Evolutionary conservation across 35 echinoderm and acorn worm genomes (phyloP), one percentile per base, ranked within the genome.

Genomic region (Apostichopus californicus): DNA sequence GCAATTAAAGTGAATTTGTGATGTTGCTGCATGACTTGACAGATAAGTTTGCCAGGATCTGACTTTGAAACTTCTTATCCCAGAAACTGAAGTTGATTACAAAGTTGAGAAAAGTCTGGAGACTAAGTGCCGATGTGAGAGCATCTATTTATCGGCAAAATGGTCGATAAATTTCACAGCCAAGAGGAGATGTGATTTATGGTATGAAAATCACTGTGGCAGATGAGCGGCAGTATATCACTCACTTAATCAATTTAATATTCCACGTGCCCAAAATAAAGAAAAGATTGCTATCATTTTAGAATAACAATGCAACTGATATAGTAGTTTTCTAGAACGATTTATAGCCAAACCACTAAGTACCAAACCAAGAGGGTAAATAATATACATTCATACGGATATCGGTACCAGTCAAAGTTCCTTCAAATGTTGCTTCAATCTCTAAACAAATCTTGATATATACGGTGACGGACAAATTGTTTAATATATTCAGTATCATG

Each of bases 81-180:
- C 34, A 46, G 64, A 18, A 22, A 75, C 7, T 75, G 14, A 6
- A 25, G 24, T 75, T 3, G 71, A 75, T 75, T 75, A 18, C 11
- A 6, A 75, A 20, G 12, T 13, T 75, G 14, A 22, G 3, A 18
- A 75, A 75, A 20, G 71, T 75, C 71, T 22, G 20, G 17, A 75
- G 71, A 75, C 71, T 75, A 75, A 75, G 17, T 18, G 71, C 15
- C 6, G 71, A 75, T 20, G 20, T 75, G 20, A 75, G n/a, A 75
- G 71, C 17, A 75, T 18, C 71, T 75, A 75, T 75, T 75, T 75
- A 75, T 22, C 71, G n/a, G 17, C 13, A 8, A 61, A 73, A 75
- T n/a, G 81, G 55, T 85, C 81, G 24, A 85, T 25, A 85, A 85
- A 85, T 59, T 85, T 85, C 81, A 85, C 12, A 58, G 81, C 81